These are phyloP conservation scores for Pavo muticus DNA, from an alignment of 2,113 vertebrate genomes.

Conservation along the genomic window DNA sequence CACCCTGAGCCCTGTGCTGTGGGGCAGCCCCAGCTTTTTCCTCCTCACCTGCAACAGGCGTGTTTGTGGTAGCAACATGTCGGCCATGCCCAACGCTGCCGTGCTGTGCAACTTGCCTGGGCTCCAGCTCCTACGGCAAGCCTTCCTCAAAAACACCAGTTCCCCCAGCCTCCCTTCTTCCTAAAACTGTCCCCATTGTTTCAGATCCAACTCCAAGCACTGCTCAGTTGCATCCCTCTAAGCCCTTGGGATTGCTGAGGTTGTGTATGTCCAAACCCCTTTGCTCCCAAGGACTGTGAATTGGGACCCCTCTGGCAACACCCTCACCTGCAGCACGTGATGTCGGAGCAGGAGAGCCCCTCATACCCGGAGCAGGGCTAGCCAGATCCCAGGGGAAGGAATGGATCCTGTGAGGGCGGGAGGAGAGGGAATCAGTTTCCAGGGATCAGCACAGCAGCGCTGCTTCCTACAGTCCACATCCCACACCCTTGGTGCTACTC, in stretches of 20 bases:
- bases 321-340: neutral
- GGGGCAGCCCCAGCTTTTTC: neutral
- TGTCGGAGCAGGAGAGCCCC: neutral
- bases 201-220: neutral
- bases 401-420: neutral
- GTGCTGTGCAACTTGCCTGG: neutral
- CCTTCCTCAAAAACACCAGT: neutral
- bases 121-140: neutral
- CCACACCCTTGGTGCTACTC: neutral
- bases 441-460: neutral
- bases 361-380: slow-evolving; percentile 1
- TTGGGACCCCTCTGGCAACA: neutral
- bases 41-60: neutral
- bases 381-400: neutral
- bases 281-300: neutral
- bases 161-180: neutral
- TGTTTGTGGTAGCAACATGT: neutral
- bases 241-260: neutral
- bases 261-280: neutral
- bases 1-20: neutral
- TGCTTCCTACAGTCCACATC: neutral
- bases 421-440: neutral
- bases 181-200: fast-evolving
- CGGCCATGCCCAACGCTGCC: neutral
- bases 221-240: neutral